Conservation (phyloP, 2,888 invertebrate species). For the Monopis laevigella region DNA sequence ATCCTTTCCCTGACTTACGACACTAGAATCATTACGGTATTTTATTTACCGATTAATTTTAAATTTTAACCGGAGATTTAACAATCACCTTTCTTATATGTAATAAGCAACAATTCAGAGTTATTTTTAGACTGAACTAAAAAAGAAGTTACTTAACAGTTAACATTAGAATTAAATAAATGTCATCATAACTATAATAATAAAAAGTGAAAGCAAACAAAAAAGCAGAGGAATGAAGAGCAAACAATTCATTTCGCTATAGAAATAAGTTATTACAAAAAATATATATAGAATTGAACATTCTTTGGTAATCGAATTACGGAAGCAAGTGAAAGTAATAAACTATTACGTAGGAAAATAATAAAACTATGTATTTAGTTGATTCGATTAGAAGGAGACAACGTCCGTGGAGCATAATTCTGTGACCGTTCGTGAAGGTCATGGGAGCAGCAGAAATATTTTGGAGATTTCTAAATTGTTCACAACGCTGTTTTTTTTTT, state of each 20-base stretch:
- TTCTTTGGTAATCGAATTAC: constrained; percentile 22
- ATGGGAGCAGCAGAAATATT: constrained; percentile 20
- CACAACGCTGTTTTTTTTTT: too few relatives aligned
- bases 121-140: too few relatives aligned
- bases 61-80: too few relatives aligned
- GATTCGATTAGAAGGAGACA: background rate
- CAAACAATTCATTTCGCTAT: constrained; percentile 26
- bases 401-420: constrained; percentile 25
- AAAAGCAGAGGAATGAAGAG: constrained; percentile 21
- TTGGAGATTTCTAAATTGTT: too few relatives aligned
- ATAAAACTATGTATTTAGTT: constrained; percentile 1
- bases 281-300: constrained; percentile 36
- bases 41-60: too few relatives aligned
- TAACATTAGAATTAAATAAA: constrained; percentile 13
- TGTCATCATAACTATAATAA: background rate
- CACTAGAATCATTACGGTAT: constrained; percentile 38
- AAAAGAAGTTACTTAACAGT: too few relatives aligned
- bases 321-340: constrained; percentile 44
- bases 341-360: constrained; percentile 28
- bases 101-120: too few relatives aligned
- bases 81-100: too few relatives aligned
- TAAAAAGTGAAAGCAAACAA: constrained; percentile 30
- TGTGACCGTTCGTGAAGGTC: constrained; percentile 32
- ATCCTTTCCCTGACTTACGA: constrained; percentile 35
- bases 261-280: constrained; percentile 31